Percentiles rank a stretch among this genome's conserved stretches.
Conservation (phyloP, 2,113 vertebrate genomes). For the Macquaria ambigua region DNA sequence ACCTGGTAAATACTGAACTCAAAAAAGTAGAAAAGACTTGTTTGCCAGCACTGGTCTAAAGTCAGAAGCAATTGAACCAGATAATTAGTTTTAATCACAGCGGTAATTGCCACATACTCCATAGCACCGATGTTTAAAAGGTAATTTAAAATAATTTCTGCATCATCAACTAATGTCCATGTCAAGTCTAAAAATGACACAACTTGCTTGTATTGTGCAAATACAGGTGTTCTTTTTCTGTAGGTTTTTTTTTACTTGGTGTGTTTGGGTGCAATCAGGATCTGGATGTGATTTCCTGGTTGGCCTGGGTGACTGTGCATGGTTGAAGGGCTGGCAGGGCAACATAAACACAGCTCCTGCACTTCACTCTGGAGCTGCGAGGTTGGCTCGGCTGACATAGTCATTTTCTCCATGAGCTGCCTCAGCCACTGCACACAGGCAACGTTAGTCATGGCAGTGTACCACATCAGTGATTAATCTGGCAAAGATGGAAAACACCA, state of each 20-base stretch:
- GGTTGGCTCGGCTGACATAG: slow-evolving; percentile 21
- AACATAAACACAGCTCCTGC: slow-evolving; percentile 2
- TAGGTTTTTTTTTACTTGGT: not conserved
- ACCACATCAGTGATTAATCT: slow-evolving; percentile 49
- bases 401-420: slow-evolving; percentile 54
- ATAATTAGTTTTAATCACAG: not conserved
- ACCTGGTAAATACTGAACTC: not conserved
- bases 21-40: not conserved
- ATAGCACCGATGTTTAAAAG: not conserved
- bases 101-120: not conserved
- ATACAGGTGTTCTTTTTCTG: not conserved
- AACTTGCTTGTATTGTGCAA: not conserved
- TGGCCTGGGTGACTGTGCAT: not conserved
- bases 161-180: not conserved
- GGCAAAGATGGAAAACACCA: slow-evolving; percentile 41
- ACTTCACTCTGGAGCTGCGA: slow-evolving; percentile 37
- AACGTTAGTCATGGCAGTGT: slow-evolving; percentile 34
- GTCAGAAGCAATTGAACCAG: not conserved
- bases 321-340: slow-evolving; percentile 33
- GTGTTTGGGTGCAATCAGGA: not conserved
- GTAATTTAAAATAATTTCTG: not conserved
- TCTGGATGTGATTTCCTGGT: slow-evolving; percentile 16
- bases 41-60: not conserved
- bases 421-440: slow-evolving; percentile 24
- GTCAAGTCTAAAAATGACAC: not conserved